Conservation (phyloP, 1,140 invertebrate genomes). For the Heliconius eleuchia region DNA sequence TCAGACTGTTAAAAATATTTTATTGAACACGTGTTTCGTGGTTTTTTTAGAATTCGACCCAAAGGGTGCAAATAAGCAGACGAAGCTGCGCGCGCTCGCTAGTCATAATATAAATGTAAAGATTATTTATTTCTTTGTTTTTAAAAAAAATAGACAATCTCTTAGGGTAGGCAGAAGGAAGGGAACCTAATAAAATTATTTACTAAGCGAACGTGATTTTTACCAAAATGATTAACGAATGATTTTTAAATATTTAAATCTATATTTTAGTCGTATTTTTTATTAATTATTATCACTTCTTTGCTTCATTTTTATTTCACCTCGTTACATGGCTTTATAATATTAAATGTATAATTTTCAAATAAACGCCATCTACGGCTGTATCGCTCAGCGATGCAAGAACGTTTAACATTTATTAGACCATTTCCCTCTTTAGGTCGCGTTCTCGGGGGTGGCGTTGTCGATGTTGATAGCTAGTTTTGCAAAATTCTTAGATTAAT, state of each 20-base stretch:
- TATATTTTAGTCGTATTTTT: not conserved
- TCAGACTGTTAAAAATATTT: too few species aligned
- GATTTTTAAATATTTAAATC: not conserved
- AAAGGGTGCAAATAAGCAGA: too few species aligned
- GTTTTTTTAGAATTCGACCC: too few species aligned
- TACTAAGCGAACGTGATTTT: too few species aligned
- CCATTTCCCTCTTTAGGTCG: slow-evolving; percentile 23
- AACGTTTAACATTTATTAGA: slow-evolving; percentile 36
- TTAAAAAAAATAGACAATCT: too few species aligned
- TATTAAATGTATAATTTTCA: not conserved
- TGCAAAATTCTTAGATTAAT: not conserved
- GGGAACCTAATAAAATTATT: too few species aligned
- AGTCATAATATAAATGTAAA: too few species aligned
- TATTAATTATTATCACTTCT: not conserved
- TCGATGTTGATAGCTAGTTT: not conserved
- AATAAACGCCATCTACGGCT: slow-evolving; percentile 7
- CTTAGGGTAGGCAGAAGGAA: too few species aligned
- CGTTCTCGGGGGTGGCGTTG: slow-evolving; percentile 6
- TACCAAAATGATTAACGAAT: too few species aligned
- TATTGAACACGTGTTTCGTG: too few species aligned
- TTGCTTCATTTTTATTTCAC: not conserved
- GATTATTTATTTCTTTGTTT: too few species aligned
- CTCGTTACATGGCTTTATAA: not conserved
- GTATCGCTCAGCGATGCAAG: slow-evolving; percentile 22
- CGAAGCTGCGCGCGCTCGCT: too few species aligned